Evolutionary conservation across 2,797 vertebrate species (phyloP), one percentile per base, ranked within the genome.

Genomic region (Oreochromis grahami): DNA sequence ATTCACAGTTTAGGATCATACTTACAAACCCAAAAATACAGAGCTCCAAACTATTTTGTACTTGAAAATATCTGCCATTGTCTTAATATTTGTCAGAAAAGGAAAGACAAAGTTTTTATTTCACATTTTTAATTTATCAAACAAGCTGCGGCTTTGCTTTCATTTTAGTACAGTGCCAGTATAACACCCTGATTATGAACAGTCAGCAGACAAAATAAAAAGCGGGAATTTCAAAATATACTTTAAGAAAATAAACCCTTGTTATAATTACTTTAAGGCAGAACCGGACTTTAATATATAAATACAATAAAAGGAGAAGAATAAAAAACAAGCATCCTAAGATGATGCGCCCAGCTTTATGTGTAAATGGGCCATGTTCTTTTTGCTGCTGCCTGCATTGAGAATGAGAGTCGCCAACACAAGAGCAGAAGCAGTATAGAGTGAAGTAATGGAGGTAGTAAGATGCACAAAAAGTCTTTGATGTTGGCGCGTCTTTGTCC

Each of bases 401-500:
- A 77, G 79, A 88, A 83, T 77, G 58, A 87, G 72, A 77, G 50
- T 10, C 78, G 48, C n/a, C 80, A 83, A 48, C 68, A 58, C 29
- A 72, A 29, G 58, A 74, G 34, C 32, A 55, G 82, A 81, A 86
- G 45, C 21, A 19, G 19, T 76, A n/a, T 32, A 63, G 19, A 84
- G 65, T 53, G n/a, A 79, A 63, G 48, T 43, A 60, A 48, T 5
- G n/a, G 45, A 77, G 76, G 78, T 74, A 72, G 21, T 7, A 48
- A 74, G 70, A 74, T 74, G 70, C 70, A 74, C 12, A 68, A 41
- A 14, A 65, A 68, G 76, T 78, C 83, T 92, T 90, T 96, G 87
- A 93, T 93, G 87, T 82, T 13, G 48, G 77, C 70, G 68, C 34
- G 3, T 93, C 87, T 93, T 91, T 87, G 91, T 94, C 90, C 85